Evolutionary conservation across 2,888 invertebrate genomes (phyloP).

Genomic region (Lysandra coridon): DNA sequence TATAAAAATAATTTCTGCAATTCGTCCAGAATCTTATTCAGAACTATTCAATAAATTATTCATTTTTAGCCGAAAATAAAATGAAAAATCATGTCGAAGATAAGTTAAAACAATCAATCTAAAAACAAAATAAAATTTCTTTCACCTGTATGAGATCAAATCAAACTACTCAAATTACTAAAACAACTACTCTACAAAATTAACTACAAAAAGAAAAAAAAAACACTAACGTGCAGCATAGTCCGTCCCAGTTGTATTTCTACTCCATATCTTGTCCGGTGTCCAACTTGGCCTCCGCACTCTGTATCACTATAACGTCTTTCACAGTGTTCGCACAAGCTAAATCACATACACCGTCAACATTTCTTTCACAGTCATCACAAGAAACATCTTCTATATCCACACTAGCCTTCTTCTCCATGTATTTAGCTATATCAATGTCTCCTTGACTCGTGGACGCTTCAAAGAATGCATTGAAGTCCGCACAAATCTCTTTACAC

Average conservation of each 20-base stretch:
- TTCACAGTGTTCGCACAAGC: slow-evolving; percentile 59
- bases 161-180: no score
- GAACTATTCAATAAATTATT: no score
- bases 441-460: slow-evolving; percentile 30
- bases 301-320: slow-evolving; percentile 69
- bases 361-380: slow-evolving; percentile 49
- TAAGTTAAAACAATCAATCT: no score
- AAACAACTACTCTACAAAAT: no score
- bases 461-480: slow-evolving; percentile 22
- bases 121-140: no score
- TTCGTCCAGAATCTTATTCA: no score
- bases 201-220: neutral
- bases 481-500: slow-evolving; percentile 26
- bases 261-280: slow-evolving; percentile 49
- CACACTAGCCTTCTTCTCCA: slow-evolving; percentile 46
- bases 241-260: neutral
- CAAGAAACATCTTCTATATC: slow-evolving; percentile 46
- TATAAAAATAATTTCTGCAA: no score
- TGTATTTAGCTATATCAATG: slow-evolving; percentile 49
- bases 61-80: no score
- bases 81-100: no score
- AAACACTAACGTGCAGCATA: neutral
- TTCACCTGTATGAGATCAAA: no score
- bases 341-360: slow-evolving; percentile 51
- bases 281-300: slow-evolving; percentile 68